These are phyloP conservation scores for Eledone cirrhosa DNA, from an alignment of 2,888 invertebrate species.

Conservation along the genomic window DNA sequence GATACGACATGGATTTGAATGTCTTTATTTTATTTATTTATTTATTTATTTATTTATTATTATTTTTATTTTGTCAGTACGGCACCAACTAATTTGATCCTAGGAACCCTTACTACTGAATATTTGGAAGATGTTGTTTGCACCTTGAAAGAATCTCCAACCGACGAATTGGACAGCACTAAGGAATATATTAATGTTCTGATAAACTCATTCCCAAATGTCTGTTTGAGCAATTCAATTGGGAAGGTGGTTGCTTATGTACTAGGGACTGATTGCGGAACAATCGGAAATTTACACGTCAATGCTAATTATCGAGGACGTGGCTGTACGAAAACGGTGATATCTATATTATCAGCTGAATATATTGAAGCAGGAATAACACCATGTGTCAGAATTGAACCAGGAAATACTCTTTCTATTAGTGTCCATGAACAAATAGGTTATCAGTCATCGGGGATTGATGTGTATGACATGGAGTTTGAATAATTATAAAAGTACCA, in stretches of 20 bases:
- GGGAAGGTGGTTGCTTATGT: not conserved
- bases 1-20: no score
- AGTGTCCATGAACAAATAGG: constrained; percentile 9
- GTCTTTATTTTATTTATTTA: no score
- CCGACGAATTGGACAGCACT: not conserved
- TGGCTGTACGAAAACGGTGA: not conserved
- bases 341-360: not conserved
- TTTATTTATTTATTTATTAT: no score
- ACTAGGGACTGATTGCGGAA: not conserved
- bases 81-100: not conserved
- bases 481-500: no score
- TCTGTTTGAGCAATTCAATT: not conserved
- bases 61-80: not conserved
- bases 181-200: constrained; percentile 15
- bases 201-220: not conserved
- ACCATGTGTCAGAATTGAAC: not conserved
- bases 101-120: not conserved
- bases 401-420: not conserved
- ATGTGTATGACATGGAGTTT: no score
- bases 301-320: constrained; percentile 14
- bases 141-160: not conserved
- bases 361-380: not conserved
- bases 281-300: not conserved
- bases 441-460: not conserved
- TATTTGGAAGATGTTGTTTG: not conserved